Evolutionary conservation across 23 tunicate genomes (phyloP), one percentile per base, ranked within the genome.

Genomic region (Ascidia mentula): DNA sequence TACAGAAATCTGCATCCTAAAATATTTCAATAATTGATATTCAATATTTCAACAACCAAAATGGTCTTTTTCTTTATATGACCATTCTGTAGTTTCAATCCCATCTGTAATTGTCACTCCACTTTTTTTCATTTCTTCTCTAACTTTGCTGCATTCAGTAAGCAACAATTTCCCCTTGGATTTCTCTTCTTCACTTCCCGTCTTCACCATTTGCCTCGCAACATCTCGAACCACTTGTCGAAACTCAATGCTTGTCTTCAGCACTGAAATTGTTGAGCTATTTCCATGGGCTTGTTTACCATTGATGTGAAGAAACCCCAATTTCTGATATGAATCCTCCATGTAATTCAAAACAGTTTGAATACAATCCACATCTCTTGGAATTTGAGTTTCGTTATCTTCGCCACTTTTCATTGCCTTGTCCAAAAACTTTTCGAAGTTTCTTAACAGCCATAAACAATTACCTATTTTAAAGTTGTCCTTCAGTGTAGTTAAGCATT

Each of bases 211-310:
- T 18, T 59, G 33, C 32, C 7, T n/a, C 18, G 86, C 86, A 33
- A 82, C 36, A 32, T 82, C 36, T 0, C 86, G 86, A 22, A 82
- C 72, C 34, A 1, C 8, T 31, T n/a, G 45, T 33, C 86, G 77
- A 32, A 82, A 82, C 6, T 53, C 46, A 8, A 35, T 37, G 18
- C 24, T 53, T 20, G 24, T 9, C 24, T 53, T 53, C 1, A 53
- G 7, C 24, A 53, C 1, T 53, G 22, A 28, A 53, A 20, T 26
- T 53, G 65, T 53, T 9, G 7, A 28, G 1, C 65, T 28, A 53
- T 53, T 28, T 20, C 22, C 65, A 26, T 53, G 65, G 1, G 4
- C 2, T 5, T 26, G 22, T 9, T 28, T 53, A 28, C 65, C 65
- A 53, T 53, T 53, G 2, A 53, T 53, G 65, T 53, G 65, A 53